Evolutionary conservation across 1,140 invertebrate genomes (phyloP).

Genomic region (Rhopalosiphum maidis): DNA sequence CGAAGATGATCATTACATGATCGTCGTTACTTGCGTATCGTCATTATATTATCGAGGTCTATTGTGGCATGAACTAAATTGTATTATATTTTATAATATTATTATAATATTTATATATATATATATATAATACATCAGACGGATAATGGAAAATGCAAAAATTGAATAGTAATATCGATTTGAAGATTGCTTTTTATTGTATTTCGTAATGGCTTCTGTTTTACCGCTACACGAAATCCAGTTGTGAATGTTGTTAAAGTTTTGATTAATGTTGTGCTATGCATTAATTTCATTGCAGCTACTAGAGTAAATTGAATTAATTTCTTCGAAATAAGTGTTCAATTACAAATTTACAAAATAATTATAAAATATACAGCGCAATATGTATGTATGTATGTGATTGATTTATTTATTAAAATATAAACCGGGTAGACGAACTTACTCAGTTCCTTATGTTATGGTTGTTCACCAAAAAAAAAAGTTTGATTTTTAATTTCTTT

Average conservation of each 20-base stretch:
- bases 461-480: neutral
- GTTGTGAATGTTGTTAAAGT: neutral
- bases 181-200: neutral
- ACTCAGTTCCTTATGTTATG: neutral
- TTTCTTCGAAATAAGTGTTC: too few relatives aligned
- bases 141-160: neutral
- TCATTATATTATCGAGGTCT: neutral
- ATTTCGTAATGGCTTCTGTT: neutral
- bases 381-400: neutral
- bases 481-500: neutral
- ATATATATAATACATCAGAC: neutral
- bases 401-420: neutral
- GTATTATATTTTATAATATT: neutral
- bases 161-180: neutral
- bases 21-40: neutral
- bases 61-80: neutral
- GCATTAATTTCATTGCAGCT: too few relatives aligned
- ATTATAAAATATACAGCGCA: neutral
- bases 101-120: neutral
- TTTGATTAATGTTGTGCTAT: neutral
- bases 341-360: neutral
- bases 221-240: neutral
- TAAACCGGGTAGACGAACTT: neutral
- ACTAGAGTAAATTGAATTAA: neutral
- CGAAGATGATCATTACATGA: neutral